These are phyloP conservation scores for Sarcophaga peregrina DNA, from an alignment of 1,140 invertebrate species.

Conservation along the genomic window DNA sequence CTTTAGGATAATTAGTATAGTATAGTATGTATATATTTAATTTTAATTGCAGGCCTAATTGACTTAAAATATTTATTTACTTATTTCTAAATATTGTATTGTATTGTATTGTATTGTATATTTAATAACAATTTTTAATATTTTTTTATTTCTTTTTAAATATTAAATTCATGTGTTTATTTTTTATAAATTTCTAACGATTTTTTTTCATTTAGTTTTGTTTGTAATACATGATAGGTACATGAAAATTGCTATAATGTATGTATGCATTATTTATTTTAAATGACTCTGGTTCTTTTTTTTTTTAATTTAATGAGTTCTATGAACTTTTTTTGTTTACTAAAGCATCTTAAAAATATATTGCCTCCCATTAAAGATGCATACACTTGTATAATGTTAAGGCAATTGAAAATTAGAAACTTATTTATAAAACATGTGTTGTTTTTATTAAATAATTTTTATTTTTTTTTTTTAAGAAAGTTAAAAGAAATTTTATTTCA, in stretches of 20 bases:
- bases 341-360: constrained; percentile 4
- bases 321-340: constrained; percentile 24
- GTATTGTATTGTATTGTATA: not conserved
- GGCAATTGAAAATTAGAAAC: too few relatives aligned
- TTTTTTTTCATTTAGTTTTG: constrained; percentile 12
- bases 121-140: constrained; percentile 2
- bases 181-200: constrained; percentile 1
- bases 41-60: constrained; percentile 28
- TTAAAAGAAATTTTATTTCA: not conserved
- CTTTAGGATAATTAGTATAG: too few relatives aligned
- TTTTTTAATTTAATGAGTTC: constrained; percentile 7
- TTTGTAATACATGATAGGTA: constrained; percentile 30
- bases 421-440: not conserved
- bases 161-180: not conserved
- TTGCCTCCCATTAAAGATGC: not conserved
- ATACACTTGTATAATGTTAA: too few relatives aligned
- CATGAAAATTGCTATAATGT: constrained; percentile 36
- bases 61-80: constrained; percentile 2
- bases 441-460: not conserved
- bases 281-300: not conserved
- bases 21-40: too few relatives aligned
- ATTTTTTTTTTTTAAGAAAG: not conserved
- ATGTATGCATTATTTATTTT: not conserved
- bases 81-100: not conserved
- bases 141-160: constrained; percentile 1